Base-by-base conservation (phyloP, 2,888 invertebrate species). In the Smittia aterrima region DNA sequence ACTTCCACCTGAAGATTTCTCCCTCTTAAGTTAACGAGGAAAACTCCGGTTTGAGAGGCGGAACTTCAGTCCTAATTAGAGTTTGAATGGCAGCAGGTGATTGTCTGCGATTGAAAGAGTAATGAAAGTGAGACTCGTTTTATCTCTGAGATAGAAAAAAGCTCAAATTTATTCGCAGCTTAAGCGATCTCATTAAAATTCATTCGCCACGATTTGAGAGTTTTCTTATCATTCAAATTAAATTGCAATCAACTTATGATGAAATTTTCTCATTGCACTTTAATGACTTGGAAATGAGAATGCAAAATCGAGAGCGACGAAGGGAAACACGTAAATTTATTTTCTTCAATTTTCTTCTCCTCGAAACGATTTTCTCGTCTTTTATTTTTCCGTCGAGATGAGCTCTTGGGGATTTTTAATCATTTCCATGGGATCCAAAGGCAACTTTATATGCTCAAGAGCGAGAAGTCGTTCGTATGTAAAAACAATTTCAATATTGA, bases 281-380 rank as follows among this genome's bases (percentile, higher is more conserved):
- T 27, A 66, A 66, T 66, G 66, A 66, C 25, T 66, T 27, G 16
- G 13, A 32, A 27, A 66, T 9, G n/a, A 66, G 11, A 32, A 66
- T 25, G 18, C 11, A 66, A 1, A 66, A 66, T 9, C n/a, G 32
- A 27, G 22, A 4, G 64, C 25, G 32, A 66, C 20, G 58, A 22
- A 58, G 18, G 6, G 47, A 58, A n/a, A 22, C 9, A 58, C 58
- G 58, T 11, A 58, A 58, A n/a, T n/a, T 58, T 22, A 22, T 27
- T 66, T 66, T 62, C 22, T 13, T 27, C 70, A 70, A 70, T 70
- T 70, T 70, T 70, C 53, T 47, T 68, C 18, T n/a, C n/a, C n/a
- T 47, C 40, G 13, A 22, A 68, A 47, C 24, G 41, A 41, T 64
- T 64, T 64, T 64, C 16, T n/a, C 9, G 3, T 64, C 64, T 27